Conservation (phyloP, 2,797 vertebrate species). For the Parotocinclus haroldoi region DNA sequence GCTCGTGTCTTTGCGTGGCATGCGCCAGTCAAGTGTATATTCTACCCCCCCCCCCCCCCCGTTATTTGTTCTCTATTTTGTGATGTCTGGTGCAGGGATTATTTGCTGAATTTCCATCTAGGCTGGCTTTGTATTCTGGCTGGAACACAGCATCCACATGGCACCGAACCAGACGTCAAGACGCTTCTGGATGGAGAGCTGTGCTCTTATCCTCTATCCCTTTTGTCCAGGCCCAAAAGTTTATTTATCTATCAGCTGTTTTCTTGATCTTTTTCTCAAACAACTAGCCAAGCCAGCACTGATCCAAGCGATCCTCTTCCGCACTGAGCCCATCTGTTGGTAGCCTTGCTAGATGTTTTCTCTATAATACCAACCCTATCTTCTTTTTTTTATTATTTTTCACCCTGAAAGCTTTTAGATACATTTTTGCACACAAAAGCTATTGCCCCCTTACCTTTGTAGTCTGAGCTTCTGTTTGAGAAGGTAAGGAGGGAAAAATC, state of each 20-base stretch:
- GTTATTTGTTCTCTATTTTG: constrained; percentile 37
- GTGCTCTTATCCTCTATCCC: constrained; percentile 52
- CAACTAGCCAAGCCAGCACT: constrained; percentile 58
- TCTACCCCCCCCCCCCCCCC: constrained; percentile 7
- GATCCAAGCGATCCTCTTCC: constrained; percentile 60
- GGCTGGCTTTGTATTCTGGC: constrained; percentile 54
- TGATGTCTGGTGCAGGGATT: constrained; percentile 54
- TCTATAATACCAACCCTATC: constrained; percentile 40
- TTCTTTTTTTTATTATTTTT: constrained; percentile 59
- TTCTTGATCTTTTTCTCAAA: constrained; percentile 73
- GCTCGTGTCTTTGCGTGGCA: constrained; percentile 1
- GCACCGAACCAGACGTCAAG: constrained; percentile 56
- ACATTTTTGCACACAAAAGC: constrained; percentile 96
- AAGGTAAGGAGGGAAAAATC: constrained; percentile 82
- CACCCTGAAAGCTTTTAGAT: constrained; percentile 87
- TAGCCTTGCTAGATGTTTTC: constrained; percentile 72
- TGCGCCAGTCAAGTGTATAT: constrained; percentile 4
- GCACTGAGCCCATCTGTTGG: constrained; percentile 66
- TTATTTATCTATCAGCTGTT: constrained; percentile 71
- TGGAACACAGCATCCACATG: constrained; percentile 53
- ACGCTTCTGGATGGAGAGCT: constrained; percentile 53
- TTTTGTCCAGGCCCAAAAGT: constrained; percentile 70
- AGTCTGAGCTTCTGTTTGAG: constrained; percentile 89
- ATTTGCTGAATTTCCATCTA: constrained; percentile 48
- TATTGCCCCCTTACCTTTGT: constrained; percentile 88